Conservation (phyloP, 1,140 invertebrate genomes). For the Potamilus streckersoni region DNA sequence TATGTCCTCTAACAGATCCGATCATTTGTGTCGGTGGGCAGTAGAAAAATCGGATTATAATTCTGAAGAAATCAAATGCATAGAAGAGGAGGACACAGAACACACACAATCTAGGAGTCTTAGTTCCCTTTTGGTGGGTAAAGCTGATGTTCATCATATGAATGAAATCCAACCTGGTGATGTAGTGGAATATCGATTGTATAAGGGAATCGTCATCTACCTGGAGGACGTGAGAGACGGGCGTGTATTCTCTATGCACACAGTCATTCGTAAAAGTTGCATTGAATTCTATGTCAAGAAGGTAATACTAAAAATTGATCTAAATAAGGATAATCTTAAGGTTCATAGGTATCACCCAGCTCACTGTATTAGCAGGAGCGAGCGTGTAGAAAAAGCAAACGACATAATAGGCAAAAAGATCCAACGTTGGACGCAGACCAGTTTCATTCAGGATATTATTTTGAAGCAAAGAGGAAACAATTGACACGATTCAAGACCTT, state of each 20-base stretch:
- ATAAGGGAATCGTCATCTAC: not conserved
- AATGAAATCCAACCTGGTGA: constrained; percentile 8
- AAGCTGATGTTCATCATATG: constrained; percentile 2
- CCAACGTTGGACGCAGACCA: not conserved
- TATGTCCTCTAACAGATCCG: constrained; percentile 1
- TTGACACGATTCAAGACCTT: too few relatives aligned
- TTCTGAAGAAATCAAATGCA: not conserved
- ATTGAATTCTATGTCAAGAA: not conserved
- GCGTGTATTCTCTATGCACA: constrained; percentile 1
- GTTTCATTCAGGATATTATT: constrained; percentile 2
- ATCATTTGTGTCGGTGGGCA: constrained; percentile 20
- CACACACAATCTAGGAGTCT: too few relatives aligned
- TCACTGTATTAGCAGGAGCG: not conserved
- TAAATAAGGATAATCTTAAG: constrained; percentile 4
- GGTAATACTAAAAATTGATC: not conserved
- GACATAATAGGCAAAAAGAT: not conserved
- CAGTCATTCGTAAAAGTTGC: not conserved
- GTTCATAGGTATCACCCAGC: constrained; percentile 10
- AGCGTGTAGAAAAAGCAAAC: not conserved
- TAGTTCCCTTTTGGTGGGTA: constrained; percentile 1
- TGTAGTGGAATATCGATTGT: not conserved
- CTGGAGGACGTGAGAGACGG: not conserved
- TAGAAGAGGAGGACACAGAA: not conserved
- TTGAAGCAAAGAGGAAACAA: too few relatives aligned
- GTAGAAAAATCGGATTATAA: not conserved